Base-by-base conservation (phyloP, 2,888 invertebrate species). In the Halictus quadricinctus region DNA sequence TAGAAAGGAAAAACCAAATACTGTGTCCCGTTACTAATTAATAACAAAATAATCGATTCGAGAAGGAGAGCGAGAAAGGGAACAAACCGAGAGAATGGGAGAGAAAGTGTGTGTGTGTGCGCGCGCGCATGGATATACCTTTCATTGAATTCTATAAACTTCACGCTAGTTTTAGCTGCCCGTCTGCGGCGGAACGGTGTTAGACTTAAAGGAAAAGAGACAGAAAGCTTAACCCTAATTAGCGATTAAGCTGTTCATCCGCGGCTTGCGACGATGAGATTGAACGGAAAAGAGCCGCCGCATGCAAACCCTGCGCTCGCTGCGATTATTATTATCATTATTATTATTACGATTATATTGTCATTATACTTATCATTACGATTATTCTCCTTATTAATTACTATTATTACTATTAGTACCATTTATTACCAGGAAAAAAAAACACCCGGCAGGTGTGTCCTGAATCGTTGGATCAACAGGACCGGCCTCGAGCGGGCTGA, bases 321-420 rank as follows among this genome's bases (percentile, higher is more conserved):
- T 90, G 88, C 90, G 86, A 89, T 88, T 88, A 89, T 89, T 90
- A 90, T 90, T 90, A 88, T 90, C 87, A 91, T 91, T 86, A 90
- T 90, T 89, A 90, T 89, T 90, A 90, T 88, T 89, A 90, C 87
- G 85, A 90, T 91, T 92, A 92, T 91, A 92, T 91, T 92, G 90
- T 92, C 91, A 92, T 92, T 91, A 91, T 90, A 88, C 90, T 91
- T 90, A 92, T 88, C 90, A 91, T 91, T 91, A 90, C 87, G 87
- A 91, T 90, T 90, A 92, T 84, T 85, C 86, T 87, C 73, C 85
- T 91, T 91, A 89, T 88, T 87, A 91, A 91, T 88, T 91, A 90
- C 87, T 90, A 91, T 88, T 85, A 89, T 89, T 88, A 90, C 78
- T 91, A 91, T 90, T 88, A 89, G 88, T 90, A 92, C 88, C 88